Conservation (phyloP, 35 echinoderm and acorn worm species). For the Diadema setosum region DNA sequence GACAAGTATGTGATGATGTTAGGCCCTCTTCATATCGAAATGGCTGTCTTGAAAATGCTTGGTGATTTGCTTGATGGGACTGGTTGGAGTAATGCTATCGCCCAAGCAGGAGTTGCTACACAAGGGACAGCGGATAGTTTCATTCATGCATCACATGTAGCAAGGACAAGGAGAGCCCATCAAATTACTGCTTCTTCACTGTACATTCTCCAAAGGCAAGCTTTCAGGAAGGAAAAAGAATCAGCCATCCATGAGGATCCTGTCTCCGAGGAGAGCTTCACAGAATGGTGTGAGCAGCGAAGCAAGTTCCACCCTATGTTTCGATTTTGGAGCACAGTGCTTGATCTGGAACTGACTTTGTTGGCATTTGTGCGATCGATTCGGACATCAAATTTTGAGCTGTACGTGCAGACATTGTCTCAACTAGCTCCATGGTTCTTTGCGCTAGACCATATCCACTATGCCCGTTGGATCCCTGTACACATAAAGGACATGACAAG, state of each 20-base stretch:
- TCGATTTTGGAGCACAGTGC: constrained; percentile 20
- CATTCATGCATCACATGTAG: constrained; percentile 18
- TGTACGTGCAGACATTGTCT: constrained; percentile 33
- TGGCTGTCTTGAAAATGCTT: constrained; percentile 5
- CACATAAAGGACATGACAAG: constrained; percentile 35
- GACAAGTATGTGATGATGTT: constrained; percentile 53
- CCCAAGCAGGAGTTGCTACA: neutral
- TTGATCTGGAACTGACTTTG: constrained; percentile 16
- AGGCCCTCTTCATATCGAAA: constrained; percentile 48
- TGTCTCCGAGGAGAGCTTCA: constrained; percentile 34
- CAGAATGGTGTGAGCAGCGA: neutral
- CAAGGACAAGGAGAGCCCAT: constrained; percentile 26
- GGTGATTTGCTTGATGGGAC: constrained; percentile 31
- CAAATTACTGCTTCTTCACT: constrained; percentile 27
- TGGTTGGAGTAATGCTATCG: constrained; percentile 38
- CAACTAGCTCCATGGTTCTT: constrained; percentile 44
- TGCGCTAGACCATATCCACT: constrained; percentile 31
- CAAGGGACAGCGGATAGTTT: constrained; percentile 42
- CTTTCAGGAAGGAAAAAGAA: neutral
- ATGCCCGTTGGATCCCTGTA: constrained; percentile 49
- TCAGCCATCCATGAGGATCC: neutral
- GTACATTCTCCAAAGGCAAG: constrained; percentile 20
- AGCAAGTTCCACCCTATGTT: neutral
- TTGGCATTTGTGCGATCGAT: constrained; percentile 43
- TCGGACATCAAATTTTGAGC: constrained; percentile 3